phyloP scores from a whole-genome alignment of 2,888 invertebrate genomes.

The Eilema sororculum region DNA sequence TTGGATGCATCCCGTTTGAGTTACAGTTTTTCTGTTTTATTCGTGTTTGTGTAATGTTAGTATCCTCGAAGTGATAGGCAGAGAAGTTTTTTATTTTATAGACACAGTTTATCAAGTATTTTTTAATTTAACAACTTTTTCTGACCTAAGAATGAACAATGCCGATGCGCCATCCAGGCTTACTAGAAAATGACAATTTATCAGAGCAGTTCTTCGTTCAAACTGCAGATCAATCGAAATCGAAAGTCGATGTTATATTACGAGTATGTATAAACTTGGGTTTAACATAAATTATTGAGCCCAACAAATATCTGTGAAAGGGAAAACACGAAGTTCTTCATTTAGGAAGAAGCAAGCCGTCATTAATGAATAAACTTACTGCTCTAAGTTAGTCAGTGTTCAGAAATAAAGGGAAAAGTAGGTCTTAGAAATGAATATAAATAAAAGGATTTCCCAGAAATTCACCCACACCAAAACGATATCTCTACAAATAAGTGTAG shows the following conservation, averaged over 20 bases:
- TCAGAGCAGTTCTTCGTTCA: not conserved
- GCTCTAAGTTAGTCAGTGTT: too few species aligned
- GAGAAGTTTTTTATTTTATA: not conserved
- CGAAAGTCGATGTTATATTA: not conserved
- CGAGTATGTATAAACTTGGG: too few species aligned
- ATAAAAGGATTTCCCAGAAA: slow-evolving; percentile 33
- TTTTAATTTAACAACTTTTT: not conserved
- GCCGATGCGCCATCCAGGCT: too few species aligned
- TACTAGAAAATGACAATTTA: slow-evolving; percentile 19
- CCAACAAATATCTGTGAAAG: not conserved
- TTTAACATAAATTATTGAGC: not conserved
- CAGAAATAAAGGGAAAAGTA: slow-evolving; percentile 29
- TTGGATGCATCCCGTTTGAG: slow-evolving; percentile 40
- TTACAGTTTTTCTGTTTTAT: not conserved
- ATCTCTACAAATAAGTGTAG: slow-evolving; percentile 24
- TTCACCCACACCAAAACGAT: slow-evolving; percentile 21
- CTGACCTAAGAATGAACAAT: not conserved
- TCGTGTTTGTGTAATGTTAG: not conserved
- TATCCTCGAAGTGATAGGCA: not conserved
- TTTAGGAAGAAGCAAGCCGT: not conserved
- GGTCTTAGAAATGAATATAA: not conserved
- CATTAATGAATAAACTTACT: not conserved
- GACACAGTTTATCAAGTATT: not conserved
- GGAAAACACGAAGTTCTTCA: not conserved
- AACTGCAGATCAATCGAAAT: not conserved